These are phyloP conservation scores for Lerema accius DNA, from an alignment of 1,140 invertebrate genomes.

Conservation along the genomic window DNA sequence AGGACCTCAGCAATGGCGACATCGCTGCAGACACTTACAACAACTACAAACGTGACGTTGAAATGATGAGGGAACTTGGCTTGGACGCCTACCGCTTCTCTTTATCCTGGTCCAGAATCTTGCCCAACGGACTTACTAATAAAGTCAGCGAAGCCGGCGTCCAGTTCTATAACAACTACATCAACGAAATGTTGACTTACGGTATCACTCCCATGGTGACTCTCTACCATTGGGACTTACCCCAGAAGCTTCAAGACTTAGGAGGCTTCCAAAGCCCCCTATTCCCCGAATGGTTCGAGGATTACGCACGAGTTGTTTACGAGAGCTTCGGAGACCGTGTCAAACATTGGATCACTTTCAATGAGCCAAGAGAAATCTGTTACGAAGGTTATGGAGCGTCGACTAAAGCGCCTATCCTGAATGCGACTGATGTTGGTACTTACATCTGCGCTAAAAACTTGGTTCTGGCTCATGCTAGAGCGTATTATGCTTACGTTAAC, in stretches of 20 bases:
- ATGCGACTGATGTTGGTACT: slow-evolving; percentile 63
- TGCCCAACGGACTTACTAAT: slow-evolving; percentile 80
- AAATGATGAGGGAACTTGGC: slow-evolving; percentile 61
- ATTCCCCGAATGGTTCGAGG: slow-evolving; percentile 76
- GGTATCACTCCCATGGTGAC: slow-evolving; percentile 68
- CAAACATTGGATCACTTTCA: slow-evolving; percentile 75
- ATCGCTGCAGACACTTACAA: slow-evolving; percentile 55
- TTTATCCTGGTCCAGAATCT: slow-evolving; percentile 84
- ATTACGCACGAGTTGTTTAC: slow-evolving; percentile 79
- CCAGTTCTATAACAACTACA: slow-evolving; percentile 83
- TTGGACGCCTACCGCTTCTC: slow-evolving; percentile 84
- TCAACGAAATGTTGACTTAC: slow-evolving; percentile 70
- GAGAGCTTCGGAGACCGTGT: slow-evolving; percentile 75
- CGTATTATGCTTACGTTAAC: slow-evolving; percentile 69
- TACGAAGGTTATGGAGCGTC: slow-evolving; percentile 57
- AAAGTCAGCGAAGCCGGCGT: slow-evolving; percentile 77
- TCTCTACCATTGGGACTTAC: slow-evolving; percentile 59
- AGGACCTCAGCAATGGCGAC: slow-evolving; percentile 50
- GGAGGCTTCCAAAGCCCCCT: slow-evolving; percentile 56
- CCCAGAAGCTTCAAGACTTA: slow-evolving; percentile 55
- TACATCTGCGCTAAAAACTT: slow-evolving; percentile 82
- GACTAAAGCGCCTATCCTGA: slow-evolving; percentile 59
- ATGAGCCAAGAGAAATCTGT: slow-evolving; percentile 70
- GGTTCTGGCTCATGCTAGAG: slow-evolving; percentile 83
- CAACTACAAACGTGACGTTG: slow-evolving; percentile 55